These are phyloP conservation scores for Lycaon pictus DNA, from an alignment of 2,113 vertebrate species.

Conservation along the genomic window DNA sequence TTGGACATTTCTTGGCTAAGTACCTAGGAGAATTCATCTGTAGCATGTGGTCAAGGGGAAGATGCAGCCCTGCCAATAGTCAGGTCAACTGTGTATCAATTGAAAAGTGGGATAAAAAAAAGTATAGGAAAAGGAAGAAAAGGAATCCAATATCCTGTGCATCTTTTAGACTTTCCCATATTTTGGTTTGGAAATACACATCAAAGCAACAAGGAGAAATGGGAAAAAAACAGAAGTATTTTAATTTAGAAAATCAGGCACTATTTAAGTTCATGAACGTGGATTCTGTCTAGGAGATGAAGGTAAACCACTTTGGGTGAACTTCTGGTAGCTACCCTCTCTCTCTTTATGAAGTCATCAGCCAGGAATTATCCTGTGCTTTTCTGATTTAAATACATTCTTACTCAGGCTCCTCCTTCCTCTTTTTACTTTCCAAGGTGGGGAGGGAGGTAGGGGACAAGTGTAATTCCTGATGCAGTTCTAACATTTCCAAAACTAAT, in stretches of 20 bases:
- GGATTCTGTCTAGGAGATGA: neutral
- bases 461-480: neutral
- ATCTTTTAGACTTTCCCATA: neutral
- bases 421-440: neutral
- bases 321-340: fast-evolving
- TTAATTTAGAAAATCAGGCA: constrained; percentile 37
- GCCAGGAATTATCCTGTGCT: neutral
- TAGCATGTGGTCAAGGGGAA: constrained; percentile 71
- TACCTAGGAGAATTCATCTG: constrained; percentile 65
- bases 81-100: neutral
- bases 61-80: constrained; percentile 19
- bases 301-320: neutral
- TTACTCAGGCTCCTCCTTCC: neutral
- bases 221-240: neutral
- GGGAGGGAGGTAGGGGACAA: neutral
- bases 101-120: neutral
- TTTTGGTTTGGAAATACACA: neutral
- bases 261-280: neutral
- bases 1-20: constrained; percentile 63
- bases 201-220: constrained; percentile 32
- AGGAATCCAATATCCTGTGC: neutral
- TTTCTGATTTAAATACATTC: neutral
- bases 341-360: neutral
- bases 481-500: neutral
- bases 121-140: neutral